A percentile compares a stretch with the other conserved stretches of the same genome.
Conservation (phyloP, 1,140 invertebrate genomes). For the Drosophila ercepeae region DNA sequence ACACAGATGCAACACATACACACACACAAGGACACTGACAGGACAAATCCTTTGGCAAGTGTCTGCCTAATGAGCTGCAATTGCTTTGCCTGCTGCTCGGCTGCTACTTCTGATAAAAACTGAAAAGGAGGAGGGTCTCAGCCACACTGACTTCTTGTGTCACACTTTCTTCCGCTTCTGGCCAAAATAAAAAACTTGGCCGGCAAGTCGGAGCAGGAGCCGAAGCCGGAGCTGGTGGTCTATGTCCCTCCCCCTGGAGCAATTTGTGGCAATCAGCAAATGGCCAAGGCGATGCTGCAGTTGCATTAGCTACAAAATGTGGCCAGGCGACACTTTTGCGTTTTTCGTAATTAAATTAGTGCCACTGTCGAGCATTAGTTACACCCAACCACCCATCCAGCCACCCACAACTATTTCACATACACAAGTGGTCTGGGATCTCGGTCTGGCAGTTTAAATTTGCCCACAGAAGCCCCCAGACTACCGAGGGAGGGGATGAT, state of each 20-base stretch:
- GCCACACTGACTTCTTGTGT: slow-evolving; percentile 28
- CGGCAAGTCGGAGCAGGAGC: slow-evolving; percentile 10
- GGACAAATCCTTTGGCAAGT: slow-evolving; percentile 69
- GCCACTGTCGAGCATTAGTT: slow-evolving; percentile 79
- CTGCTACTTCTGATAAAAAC: slow-evolving; percentile 60
- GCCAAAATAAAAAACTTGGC: slow-evolving; percentile 36
- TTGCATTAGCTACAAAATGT: slow-evolving; percentile 73
- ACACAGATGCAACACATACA: slow-evolving; percentile 33
- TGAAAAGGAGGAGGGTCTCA: slow-evolving; percentile 10
- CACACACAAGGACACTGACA: slow-evolving; percentile 17
- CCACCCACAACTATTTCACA: slow-evolving; percentile 7
- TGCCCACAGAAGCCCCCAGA: slow-evolving; percentile 60
- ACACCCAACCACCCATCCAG: slow-evolving; percentile 31
- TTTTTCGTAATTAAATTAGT: slow-evolving; percentile 83
- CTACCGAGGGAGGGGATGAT: background rate
- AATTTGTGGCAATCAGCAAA: slow-evolving; percentile 81
- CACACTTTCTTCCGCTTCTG: slow-evolving; percentile 19
- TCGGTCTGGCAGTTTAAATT: slow-evolving; percentile 71
- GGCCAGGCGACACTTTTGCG: slow-evolving; percentile 78
- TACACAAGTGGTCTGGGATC: slow-evolving; percentile 25
- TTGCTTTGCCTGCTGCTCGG: slow-evolving; percentile 40
- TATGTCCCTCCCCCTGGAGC: slow-evolving; percentile 58
- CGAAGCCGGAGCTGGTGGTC: background rate
- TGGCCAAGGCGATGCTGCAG: slow-evolving; percentile 49
- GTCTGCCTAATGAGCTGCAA: slow-evolving; percentile 76